Conservation (phyloP, 2,113 vertebrate species). For the Tympanuchus pallidicinctus region DNA sequence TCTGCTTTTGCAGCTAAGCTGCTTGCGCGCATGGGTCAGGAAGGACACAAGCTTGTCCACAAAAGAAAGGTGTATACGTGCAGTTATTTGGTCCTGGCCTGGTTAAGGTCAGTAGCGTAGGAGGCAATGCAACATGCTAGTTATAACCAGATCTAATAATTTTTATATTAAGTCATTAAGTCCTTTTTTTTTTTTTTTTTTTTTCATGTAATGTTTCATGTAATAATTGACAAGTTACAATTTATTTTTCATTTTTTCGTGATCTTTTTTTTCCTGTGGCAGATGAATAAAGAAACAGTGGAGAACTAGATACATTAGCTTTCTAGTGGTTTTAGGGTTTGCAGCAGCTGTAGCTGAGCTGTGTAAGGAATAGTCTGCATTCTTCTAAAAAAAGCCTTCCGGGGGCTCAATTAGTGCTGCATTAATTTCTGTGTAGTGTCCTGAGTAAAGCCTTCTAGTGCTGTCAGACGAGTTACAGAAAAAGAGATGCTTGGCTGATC, state of each 20-base stretch:
- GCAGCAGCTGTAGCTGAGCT: background rate
- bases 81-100: no score
- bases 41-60: no score
- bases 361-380: fast-evolving
- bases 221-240: background rate
- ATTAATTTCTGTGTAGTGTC: background rate
- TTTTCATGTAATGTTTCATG: background rate
- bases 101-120: no score
- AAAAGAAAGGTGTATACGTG: no score
- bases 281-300: background rate
- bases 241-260: fast-evolving
- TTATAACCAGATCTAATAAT: background rate
- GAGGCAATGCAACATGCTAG: no score
- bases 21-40: no score
- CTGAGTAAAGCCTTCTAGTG: background rate
- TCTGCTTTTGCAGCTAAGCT: no score
- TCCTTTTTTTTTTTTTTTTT: background rate
- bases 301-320: background rate
- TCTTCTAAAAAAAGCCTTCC: background rate
- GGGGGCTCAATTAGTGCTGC: background rate
- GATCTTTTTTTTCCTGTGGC: fast-evolving
- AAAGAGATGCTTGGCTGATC: background rate
- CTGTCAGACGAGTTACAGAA: background rate
- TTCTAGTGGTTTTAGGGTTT: background rate
- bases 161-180: background rate